Conservation (phyloP, 2,888 invertebrate genomes). For the Osmoderma eremita region DNA sequence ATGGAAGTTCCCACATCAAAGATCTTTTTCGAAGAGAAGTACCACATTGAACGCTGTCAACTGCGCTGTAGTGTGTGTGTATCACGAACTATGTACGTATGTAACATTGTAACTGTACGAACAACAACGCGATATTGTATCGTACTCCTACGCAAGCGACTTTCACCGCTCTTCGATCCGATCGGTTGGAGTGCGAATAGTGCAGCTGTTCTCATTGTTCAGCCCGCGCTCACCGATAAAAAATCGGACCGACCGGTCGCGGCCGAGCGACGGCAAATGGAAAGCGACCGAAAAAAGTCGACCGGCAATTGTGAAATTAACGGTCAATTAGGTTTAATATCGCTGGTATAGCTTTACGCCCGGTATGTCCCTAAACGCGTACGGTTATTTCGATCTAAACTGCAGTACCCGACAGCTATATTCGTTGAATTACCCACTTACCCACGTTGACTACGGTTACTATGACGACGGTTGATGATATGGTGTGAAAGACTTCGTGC, state of each 20-base stretch:
- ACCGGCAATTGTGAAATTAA: constrained; percentile 40
- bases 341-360: neutral
- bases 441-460: too few species aligned
- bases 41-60: too few species aligned
- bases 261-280: neutral
- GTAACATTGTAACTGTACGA: constrained; percentile 5
- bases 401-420: neutral
- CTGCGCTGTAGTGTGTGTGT: too few species aligned
- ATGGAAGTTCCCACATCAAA: too few species aligned
- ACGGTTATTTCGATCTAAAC: neutral
- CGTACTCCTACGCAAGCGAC: constrained; percentile 31
- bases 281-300: constrained; percentile 17
- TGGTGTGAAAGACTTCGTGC: too few species aligned
- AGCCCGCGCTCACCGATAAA: constrained; percentile 16
- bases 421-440: neutral
- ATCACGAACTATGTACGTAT: too few species aligned
- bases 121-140: constrained; percentile 31
- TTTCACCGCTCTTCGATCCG: constrained; percentile 27
- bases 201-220: constrained; percentile 36
- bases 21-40: too few species aligned
- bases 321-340: constrained; percentile 39
- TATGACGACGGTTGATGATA: too few species aligned
- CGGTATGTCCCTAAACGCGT: constrained; percentile 1
- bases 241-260: neutral
- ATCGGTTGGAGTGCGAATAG: neutral